Evolutionary conservation across 1,140 invertebrate species (phyloP).

Genomic region (Papilio polytes): DNA sequence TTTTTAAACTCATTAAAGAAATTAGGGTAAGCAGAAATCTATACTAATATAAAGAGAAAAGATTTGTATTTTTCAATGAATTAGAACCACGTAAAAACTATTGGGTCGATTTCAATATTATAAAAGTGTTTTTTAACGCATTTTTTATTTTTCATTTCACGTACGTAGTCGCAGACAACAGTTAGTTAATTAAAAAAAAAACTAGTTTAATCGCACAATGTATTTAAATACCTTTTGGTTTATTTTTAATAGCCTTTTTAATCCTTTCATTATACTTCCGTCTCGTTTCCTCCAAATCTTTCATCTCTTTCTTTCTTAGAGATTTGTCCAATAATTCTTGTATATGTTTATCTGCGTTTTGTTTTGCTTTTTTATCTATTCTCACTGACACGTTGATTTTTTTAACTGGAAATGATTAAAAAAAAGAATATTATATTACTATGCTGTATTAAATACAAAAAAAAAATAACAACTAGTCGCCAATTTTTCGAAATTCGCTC

Average conservation of each 20-base stretch:
- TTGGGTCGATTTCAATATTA: too few species aligned
- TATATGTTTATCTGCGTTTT: constrained; percentile 35
- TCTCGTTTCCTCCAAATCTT: constrained; percentile 50
- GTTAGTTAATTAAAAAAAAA: background rate
- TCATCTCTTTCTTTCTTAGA: constrained; percentile 41
- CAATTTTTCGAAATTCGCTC: too few species aligned
- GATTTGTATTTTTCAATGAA: too few species aligned
- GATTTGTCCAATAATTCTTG: constrained; percentile 40
- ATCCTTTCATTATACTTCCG: constrained; percentile 53
- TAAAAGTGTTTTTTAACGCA: too few species aligned
- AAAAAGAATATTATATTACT: background rate
- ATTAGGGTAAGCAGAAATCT: background rate
- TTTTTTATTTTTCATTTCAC: too few species aligned
- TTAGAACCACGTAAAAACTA: too few species aligned
- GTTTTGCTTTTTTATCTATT: constrained; percentile 40
- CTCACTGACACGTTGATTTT: background rate
- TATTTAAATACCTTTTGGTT: background rate
- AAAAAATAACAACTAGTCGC: too few species aligned
- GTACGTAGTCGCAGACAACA: too few species aligned
- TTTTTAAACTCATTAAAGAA: too few species aligned
- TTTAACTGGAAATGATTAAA: constrained; percentile 24
- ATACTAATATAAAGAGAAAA: background rate
- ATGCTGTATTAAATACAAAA: too few species aligned
- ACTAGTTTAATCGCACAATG: background rate
- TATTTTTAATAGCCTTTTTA: constrained; percentile 27